Base-by-base conservation (phyloP, 2,888 invertebrate genomes). In the Rambutsinella grinnellia region DNA sequence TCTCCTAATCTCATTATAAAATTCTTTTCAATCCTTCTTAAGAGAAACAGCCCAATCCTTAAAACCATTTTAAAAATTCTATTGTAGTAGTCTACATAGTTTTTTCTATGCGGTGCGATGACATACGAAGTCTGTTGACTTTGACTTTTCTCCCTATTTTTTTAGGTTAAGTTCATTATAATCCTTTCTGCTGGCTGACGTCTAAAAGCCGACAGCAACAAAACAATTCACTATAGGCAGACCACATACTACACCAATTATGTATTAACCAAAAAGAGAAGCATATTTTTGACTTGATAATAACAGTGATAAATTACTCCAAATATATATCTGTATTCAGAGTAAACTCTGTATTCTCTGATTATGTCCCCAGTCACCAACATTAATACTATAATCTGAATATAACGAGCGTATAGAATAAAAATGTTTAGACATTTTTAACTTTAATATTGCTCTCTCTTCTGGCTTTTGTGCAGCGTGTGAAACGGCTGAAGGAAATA, bases 141-240 rank as follows among this genome's bases (percentile, higher is more conserved):
- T 70, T 61, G 53, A 49, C 46, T 27, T 71, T 19, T 49, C 19
- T 36, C 13, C 5, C 6, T 13, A 17, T 49, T 49, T n/a, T n/a
- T 71, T 71, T 65, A 65, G 71, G 71, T 71, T 71, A 71, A 71
- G 71, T 71, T 71, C 71, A 71, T 65, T 57, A 57, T 6, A 5
- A 67, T 54, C 58, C 44, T 60, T 69, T 60, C 58, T 69, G 69
- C 69, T 69, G 17, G 13, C 44, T 61, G 69, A 69, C 53, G 60
- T 44, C 36, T 36, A 36, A 36, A 36, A 36, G 54, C 44, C 60
- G 53, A 53, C 60, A 57, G 19, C 36, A 5, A 36, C 36, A 5
- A 36, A 36, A 36, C 36, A 36, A 36, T 5, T 36, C 36, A 36
- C 5, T 13, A 36, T 36, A 36, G 36, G 36, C 13, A n/a, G n/a